Evolutionary conservation across 2,888 invertebrate species (phyloP).

Genomic region (Argyresthia goedartella): DNA sequence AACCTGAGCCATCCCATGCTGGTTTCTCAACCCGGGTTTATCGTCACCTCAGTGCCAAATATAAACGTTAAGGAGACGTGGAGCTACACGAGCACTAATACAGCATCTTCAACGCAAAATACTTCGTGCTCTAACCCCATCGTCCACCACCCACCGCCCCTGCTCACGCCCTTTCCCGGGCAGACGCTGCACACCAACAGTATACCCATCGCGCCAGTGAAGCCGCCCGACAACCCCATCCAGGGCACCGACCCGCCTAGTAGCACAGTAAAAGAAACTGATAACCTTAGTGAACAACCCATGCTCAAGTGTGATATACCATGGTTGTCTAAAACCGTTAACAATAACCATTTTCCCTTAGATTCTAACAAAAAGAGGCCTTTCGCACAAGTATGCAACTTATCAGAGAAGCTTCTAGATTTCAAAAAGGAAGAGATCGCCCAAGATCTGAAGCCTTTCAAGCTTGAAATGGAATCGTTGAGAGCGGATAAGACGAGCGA

Average conservation of each 20-base stretch:
- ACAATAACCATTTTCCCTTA: slow-evolving; percentile 54
- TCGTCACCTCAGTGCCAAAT: slow-evolving; percentile 68
- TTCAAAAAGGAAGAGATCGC: slow-evolving; percentile 12
- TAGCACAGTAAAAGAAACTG: slow-evolving; percentile 51
- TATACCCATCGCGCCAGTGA: slow-evolving; percentile 59
- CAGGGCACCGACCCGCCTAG: slow-evolving; percentile 62
- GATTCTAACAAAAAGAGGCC: slow-evolving; percentile 51
- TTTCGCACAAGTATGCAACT: slow-evolving; percentile 54
- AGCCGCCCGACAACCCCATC: slow-evolving; percentile 60
- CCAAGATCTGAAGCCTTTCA: slow-evolving; percentile 18
- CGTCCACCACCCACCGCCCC: slow-evolving; percentile 48
- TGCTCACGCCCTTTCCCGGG: slow-evolving; percentile 43
- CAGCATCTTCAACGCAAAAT: slow-evolving; percentile 34
- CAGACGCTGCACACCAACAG: slow-evolving; percentile 52
- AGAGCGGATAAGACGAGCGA: slow-evolving; percentile 25
- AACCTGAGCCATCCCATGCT: slow-evolving; percentile 63
- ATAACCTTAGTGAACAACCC: slow-evolving; percentile 28
- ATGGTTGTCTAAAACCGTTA: slow-evolving; percentile 61
- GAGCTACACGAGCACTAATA: slow-evolving; percentile 45
- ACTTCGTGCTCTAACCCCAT: slow-evolving; percentile 41
- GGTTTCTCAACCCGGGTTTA: slow-evolving; percentile 59
- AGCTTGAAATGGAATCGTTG: slow-evolving; percentile 15
- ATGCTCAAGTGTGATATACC: slow-evolving; percentile 57
- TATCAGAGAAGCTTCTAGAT: slow-evolving; percentile 40
- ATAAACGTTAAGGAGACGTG: slow-evolving; percentile 62